These are phyloP conservation scores for Thamnophis elegans DNA, from an alignment of 2,797 vertebrate species.

Conservation along the genomic window DNA sequence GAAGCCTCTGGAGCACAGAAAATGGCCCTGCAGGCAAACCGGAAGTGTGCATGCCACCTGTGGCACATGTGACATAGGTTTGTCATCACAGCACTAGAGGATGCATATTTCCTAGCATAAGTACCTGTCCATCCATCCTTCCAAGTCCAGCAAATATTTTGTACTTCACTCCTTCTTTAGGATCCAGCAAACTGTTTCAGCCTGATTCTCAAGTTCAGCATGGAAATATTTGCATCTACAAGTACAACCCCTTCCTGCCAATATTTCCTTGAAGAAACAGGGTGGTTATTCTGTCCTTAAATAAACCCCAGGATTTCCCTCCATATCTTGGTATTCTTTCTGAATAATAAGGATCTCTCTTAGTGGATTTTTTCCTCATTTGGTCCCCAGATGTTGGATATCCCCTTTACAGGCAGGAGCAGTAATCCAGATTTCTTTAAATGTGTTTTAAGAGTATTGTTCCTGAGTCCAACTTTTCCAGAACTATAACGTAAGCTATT, in stretches of 20 bases:
- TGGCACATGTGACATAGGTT: no score
- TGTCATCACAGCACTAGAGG: background rate
- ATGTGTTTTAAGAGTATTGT: rapidly evolving
- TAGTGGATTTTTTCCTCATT: background rate
- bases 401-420: background rate
- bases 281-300: background rate
- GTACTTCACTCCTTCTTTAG: background rate
- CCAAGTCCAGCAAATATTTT: background rate
- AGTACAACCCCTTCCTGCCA: background rate
- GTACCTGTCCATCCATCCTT: background rate
- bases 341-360: background rate
- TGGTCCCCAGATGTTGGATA: background rate
- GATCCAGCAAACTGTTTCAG: background rate
- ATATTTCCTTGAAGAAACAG: background rate
- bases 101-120: background rate
- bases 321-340: background rate
- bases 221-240: background rate
- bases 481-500: background rate
- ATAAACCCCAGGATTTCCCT: background rate
- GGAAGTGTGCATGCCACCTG: no score
- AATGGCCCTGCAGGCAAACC: no score
- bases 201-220: background rate
- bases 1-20: no score
- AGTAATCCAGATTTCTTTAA: background rate
- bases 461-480: background rate